These are phyloP conservation scores for Vireo altiloquus DNA, from an alignment of 2,113 vertebrate species.

Conservation along the genomic window DNA sequence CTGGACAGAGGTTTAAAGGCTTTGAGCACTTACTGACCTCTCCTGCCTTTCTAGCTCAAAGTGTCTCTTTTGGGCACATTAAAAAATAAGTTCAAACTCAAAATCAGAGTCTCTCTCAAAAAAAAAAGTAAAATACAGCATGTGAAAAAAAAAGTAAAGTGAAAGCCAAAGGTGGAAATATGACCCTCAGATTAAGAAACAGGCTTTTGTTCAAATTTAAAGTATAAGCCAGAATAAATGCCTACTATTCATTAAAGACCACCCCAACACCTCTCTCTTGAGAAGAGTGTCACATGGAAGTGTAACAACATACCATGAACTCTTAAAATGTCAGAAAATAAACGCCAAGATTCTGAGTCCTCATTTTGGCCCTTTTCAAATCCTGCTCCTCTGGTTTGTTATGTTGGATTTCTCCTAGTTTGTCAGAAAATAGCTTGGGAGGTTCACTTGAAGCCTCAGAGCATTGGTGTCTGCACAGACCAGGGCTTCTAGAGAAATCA, in stretches of 20 bases:
- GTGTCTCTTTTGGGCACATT: not conserved
- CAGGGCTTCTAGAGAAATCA: not conserved
- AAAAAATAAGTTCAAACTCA: not conserved
- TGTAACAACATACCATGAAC: not conserved
- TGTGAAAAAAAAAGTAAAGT: not conserved
- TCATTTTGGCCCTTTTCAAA: not conserved
- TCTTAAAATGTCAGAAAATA: not conserved
- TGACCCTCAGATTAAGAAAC: not conserved
- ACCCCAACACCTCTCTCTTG: not conserved
- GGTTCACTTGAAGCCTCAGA: not conserved
- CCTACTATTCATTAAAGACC: not conserved
- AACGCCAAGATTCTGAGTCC: not conserved
- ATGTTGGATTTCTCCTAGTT: not conserved
- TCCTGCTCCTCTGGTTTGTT: not conserved
- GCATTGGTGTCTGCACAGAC: not conserved
- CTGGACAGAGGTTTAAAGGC: not conserved
- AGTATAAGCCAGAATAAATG: not conserved
- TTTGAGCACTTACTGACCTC: not conserved
- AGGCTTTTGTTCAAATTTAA: not conserved
- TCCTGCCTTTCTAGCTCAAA: not conserved
- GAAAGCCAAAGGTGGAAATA: not conserved
- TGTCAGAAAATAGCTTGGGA: not conserved
- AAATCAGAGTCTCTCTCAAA: not conserved
- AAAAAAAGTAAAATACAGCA: not conserved
- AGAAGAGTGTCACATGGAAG: not conserved